A percentile compares a stretch with the other conserved stretches of the same genome.
These are phyloP conservation scores for Mellilla xanthometata DNA, from an alignment of 2,888 invertebrate species.

Conservation along the genomic window DNA sequence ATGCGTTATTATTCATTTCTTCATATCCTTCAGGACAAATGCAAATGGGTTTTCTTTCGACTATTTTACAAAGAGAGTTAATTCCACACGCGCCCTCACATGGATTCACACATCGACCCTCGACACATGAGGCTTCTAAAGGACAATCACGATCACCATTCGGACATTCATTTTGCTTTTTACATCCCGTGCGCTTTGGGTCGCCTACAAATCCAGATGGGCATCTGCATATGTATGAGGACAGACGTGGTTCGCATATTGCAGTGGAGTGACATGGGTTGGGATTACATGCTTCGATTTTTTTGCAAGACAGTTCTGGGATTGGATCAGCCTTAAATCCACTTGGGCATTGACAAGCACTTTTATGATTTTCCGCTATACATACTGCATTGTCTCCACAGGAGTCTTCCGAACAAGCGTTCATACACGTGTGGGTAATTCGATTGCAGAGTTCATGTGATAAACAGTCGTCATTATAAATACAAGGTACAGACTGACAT, in stretches of 20 bases:
- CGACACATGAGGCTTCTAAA: conserved; percentile 86
- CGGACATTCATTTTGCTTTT: conserved; percentile 88
- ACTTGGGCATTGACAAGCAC: conserved; percentile 92
- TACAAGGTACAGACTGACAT: conserved; percentile 91
- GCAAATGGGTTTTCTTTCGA: conserved; percentile 90
- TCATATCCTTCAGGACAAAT: conserved; percentile 90
- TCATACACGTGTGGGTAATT: conserved; percentile 90
- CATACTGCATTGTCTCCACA: conserved; percentile 95
- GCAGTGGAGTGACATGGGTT: conserved; percentile 92
- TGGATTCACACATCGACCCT: conserved; percentile 89
- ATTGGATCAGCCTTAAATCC: conserved; percentile 91
- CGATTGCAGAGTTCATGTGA: conserved; percentile 91
- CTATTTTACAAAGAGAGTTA: conserved; percentile 91
- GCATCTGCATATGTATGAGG: conserved; percentile 90
- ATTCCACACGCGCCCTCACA: conserved; percentile 92
- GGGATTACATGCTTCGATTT: conserved; percentile 87
- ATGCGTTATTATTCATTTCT: conserved; percentile 85
- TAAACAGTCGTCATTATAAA: conserved; percentile 93
- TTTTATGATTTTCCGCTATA: conserved; percentile 91
- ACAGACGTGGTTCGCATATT: conserved; percentile 86
- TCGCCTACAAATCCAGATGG: conserved; percentile 90
- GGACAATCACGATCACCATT: conserved; percentile 90
- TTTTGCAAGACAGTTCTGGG: conserved; percentile 91
- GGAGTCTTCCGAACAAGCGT: conserved; percentile 90
- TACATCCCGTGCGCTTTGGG: conserved; percentile 88